A percentile compares a stretch with the other conserved stretches of the same genome.
Evolutionary conservation across 1,140 invertebrate species (phyloP).

Genomic region (Ips typographus): DNA sequence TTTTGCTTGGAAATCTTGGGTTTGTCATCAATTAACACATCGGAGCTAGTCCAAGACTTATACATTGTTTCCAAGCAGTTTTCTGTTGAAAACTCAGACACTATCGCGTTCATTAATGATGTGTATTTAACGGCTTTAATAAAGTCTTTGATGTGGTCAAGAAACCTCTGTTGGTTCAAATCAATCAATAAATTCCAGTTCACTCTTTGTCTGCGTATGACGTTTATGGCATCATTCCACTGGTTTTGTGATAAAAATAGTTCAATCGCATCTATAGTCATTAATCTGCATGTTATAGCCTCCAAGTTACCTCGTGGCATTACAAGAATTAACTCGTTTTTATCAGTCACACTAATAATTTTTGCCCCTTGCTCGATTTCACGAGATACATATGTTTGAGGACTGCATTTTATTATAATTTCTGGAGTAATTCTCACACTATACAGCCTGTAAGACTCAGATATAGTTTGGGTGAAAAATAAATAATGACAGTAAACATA

Average conservation of each 20-base stretch:
- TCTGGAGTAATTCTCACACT: constrained; percentile 9
- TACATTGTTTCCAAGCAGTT: constrained; percentile 34
- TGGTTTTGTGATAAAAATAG: constrained; percentile 27
- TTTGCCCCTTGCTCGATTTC: constrained; percentile 40
- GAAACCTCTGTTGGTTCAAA: constrained; percentile 37
- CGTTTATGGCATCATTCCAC: constrained; percentile 36
- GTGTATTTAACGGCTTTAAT: constrained; percentile 27
- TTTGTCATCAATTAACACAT: not conserved
- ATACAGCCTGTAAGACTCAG: constrained; percentile 21
- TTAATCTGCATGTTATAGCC: constrained; percentile 38
- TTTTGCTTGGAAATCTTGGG: constrained; percentile 3
- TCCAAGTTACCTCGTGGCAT: constrained; percentile 42
- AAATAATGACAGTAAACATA: constrained; percentile 35
- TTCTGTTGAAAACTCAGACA: constrained; percentile 30
- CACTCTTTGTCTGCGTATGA: constrained; percentile 36
- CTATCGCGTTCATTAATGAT: constrained; percentile 26
- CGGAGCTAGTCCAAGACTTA: not conserved
- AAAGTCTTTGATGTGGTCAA: constrained; percentile 36
- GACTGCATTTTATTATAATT: constrained; percentile 1
- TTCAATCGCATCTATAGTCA: constrained; percentile 40
- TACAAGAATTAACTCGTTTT: constrained; percentile 32
- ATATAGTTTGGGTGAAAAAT: constrained; percentile 26
- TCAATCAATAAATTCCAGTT: constrained; percentile 43
- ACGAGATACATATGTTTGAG: constrained; percentile 24
- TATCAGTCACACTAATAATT: constrained; percentile 34